Percentiles rank a stretch among this genome's conserved stretches.
phyloP scores from a whole-genome alignment of 1,140 invertebrate genomes.

The Ericerus pela region DNA sequence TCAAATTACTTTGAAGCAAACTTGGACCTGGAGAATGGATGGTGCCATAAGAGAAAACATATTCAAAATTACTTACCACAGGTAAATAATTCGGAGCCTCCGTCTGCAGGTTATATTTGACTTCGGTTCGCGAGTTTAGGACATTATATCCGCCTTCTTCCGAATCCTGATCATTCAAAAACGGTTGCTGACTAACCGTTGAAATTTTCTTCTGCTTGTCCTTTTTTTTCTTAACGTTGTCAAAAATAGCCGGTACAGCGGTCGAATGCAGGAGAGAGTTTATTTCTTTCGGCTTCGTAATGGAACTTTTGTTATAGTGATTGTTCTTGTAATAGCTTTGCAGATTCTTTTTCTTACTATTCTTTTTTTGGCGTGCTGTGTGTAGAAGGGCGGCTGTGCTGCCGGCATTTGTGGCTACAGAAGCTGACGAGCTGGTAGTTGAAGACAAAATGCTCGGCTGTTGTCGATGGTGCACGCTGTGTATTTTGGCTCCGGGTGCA shows the following conservation, averaged over 20 bases:
- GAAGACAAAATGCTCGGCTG: constrained; percentile 19
- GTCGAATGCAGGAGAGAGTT: background rate
- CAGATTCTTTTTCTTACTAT: background rate
- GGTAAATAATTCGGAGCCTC: background rate
- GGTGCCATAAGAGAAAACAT: too few relatives aligned
- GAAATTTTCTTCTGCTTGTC: constrained; percentile 1
- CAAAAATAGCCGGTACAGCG: background rate
- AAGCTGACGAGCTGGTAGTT: constrained; percentile 20
- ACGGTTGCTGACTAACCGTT: constrained; percentile 1
- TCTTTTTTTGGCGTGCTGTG: background rate
- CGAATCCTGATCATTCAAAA: constrained; percentile 1
- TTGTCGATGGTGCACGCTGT: constrained; percentile 19
- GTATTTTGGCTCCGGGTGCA: constrained; percentile 18
- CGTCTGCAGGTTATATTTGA: background rate
- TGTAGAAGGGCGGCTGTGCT: constrained; percentile 21
- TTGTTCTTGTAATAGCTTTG: background rate
- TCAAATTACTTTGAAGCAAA: too few relatives aligned
- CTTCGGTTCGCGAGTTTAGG: background rate
- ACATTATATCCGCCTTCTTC: background rate
- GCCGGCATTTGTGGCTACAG: constrained; percentile 21
- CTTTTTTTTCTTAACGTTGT: constrained; percentile 5
- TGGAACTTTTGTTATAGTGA: background rate
- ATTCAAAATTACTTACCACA: constrained; percentile 2
- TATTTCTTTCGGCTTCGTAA: background rate
- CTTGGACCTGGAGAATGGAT: too few relatives aligned